Base-by-base conservation (phyloP, 2,888 invertebrate genomes). In the Tenthredo notha region DNA sequence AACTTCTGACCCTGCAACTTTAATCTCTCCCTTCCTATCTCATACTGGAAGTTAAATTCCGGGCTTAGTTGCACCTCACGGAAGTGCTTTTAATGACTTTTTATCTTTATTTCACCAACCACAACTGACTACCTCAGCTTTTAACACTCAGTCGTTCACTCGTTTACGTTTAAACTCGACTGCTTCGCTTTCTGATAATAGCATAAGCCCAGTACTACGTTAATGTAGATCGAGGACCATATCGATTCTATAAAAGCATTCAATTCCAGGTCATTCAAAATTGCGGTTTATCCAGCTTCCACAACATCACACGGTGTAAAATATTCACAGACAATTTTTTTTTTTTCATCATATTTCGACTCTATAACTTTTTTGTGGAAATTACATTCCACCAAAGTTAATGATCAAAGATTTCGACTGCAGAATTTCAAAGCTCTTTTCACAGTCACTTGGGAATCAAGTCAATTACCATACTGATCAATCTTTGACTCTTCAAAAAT, bases 51-150 rank as follows among this genome's bases (percentile, higher is more conserved):
- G 77, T 54, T 77, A 29, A 33, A 77, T 54, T 54, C 77, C 29
- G 25, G 25, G 77, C 47, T 77, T 77, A 29, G 33, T 54, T 80
- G 40, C 80, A 58, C 40, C 58, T 61, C 37, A 15, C 29, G 25
- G 37, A 58, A 80, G 58, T 80, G 58, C 58, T 80, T 80, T 58
- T 50, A 77, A 77, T 77, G 77, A 77, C 77, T 77, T 77, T 77
- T 77, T 77, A 77, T 77, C 50, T 54, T 54, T 77, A 54, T 77
- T 77, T 77, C 50, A 77, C 54, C 50, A 77, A 47, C 50, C 47
- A 77, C 77, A 33, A 74, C 21, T 74, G n/a, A 43, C 40, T 74
- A 47, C 77, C 33, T 77, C 29, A 25, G 25, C 18, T 54, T 54
- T 77, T 54, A 77, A 77, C 54, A 77, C 77, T 54, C 47, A 50